phyloP scores from a whole-genome alignment of 2,797 vertebrate species.

The Anomalospiza imberbis region DNA sequence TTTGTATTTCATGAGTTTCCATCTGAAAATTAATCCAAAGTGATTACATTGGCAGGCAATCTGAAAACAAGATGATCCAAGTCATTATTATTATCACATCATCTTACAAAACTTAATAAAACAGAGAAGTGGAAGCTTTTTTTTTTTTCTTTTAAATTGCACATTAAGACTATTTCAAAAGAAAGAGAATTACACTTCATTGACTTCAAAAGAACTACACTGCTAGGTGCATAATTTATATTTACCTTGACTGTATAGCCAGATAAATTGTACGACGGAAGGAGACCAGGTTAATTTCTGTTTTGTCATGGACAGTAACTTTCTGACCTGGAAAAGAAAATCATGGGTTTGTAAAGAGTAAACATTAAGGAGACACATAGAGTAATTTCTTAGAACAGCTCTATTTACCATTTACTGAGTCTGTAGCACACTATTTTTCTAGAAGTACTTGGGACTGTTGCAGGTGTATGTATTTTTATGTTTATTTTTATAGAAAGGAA shows the following conservation, averaged over 20 bases:
- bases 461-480: not conserved
- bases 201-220: not conserved
- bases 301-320: conserved; percentile 94
- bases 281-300: conserved; percentile 95
- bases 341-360: not conserved
- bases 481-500: not conserved
- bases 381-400: not conserved
- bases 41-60: conserved; percentile 30
- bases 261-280: conserved; percentile 98
- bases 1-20: not conserved
- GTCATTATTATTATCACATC: conserved; percentile 36
- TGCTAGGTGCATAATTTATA: not conserved
- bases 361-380: not conserved
- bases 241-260: conserved; percentile 96
- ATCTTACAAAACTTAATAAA: conserved; percentile 40
- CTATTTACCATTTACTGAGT: not conserved
- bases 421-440: not conserved
- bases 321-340: conserved; percentile 81
- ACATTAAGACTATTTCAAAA: not conserved
- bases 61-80: conserved; percentile 56
- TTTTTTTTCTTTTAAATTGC: not conserved
- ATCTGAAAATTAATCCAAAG: conserved; percentile 25
- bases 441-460: not conserved
- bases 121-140: not conserved
- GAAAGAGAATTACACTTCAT: not conserved